Base-by-base conservation (phyloP, 2,113 vertebrate species). In the Chauna torquata region DNA sequence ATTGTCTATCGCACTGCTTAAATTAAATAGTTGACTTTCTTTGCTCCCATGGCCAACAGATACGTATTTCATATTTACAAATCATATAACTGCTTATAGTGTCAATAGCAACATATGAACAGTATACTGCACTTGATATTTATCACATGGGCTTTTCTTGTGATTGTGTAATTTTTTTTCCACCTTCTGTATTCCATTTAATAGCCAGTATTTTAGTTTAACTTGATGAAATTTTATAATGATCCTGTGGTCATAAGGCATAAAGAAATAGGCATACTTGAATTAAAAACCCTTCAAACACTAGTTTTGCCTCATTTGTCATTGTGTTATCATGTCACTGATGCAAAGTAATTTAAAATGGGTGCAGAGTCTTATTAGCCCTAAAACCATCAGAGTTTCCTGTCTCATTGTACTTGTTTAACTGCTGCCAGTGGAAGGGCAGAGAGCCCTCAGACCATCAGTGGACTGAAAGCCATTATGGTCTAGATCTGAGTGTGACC, bases 401-500 rank as follows among this genome's bases (percentile, higher is more conserved):
- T 5, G 0, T 57, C 28, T 65, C 0, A 0, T 8, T 23, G 11
- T 25, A 17, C 52, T 58, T 79, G 20, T 49, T 6, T 57, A 36
- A 54, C 12, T 42, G 38, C 54, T 85, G 36, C 70, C 69, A 49
- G 11, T 24, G 77, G 77, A 75, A 96, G n/a, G 62, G 47, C 72
- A 91, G 40, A 79, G 74, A 91, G 13, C 54, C 57, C 54, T 65
- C 77, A 94, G 77, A 82, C 40, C 65, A 28, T 17, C 52, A 76
- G 36, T 8, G 58, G 20, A 50, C 81, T 65, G 57, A 79, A 54
- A 92, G 16, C 32, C 59, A 11, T 27, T 65, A 54, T 44, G 20
- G 40, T 64, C 76, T 64, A 61, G 30, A 47, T 71, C 22, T 25
- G 65, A 79, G 45, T 10, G 32, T 81, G 90, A 88, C 87, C 87